These are phyloP conservation scores for Halcyon smyrnensis DNA, from an alignment of 2,797 vertebrate species.

Conservation along the genomic window DNA sequence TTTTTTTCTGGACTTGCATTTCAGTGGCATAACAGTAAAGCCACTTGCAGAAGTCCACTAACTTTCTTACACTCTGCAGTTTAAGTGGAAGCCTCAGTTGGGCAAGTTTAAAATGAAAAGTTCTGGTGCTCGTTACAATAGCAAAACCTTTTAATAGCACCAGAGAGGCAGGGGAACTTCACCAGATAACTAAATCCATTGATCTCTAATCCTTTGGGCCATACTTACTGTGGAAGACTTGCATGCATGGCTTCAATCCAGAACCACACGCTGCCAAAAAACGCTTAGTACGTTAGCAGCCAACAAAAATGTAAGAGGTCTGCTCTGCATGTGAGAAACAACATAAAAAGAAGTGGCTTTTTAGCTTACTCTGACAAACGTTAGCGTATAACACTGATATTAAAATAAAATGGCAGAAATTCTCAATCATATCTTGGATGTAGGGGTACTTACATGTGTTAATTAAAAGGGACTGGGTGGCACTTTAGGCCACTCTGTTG, in stretches of 20 bases:
- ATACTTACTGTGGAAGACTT: conserved; percentile 74
- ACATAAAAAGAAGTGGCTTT: conserved; percentile 85
- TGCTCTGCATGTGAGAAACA: conserved; percentile 87
- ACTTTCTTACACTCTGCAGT: neutral
- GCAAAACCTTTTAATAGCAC: conserved; percentile 76
- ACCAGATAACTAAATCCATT: conserved; percentile 76
- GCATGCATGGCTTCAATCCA: conserved; percentile 79
- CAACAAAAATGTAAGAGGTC: conserved; percentile 82
- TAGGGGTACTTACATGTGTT: conserved; percentile 72
- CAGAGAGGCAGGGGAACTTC: conserved; percentile 71
- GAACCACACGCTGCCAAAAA: conserved; percentile 81
- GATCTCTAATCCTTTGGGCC: conserved; percentile 75
- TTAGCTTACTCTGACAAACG: conserved; percentile 85
- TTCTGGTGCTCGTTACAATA: conserved; percentile 58
- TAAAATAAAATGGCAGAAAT: conserved; percentile 82
- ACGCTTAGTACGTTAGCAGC: conserved; percentile 87
- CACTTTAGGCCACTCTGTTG: conserved; percentile 64
- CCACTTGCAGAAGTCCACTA: neutral
- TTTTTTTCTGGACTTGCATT: neutral
- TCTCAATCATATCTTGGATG: conserved; percentile 74
- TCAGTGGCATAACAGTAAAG: neutral
- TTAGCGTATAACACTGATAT: conserved; percentile 79
- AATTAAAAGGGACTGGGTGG: conserved; percentile 82
- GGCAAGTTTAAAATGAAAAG: conserved; percentile 38
- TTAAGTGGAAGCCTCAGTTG: conserved; percentile 11